Evolutionary conservation across 2,797 vertebrate species (phyloP), one percentile per base, ranked within the genome.

Genomic region (Australoheros facetus): DNA sequence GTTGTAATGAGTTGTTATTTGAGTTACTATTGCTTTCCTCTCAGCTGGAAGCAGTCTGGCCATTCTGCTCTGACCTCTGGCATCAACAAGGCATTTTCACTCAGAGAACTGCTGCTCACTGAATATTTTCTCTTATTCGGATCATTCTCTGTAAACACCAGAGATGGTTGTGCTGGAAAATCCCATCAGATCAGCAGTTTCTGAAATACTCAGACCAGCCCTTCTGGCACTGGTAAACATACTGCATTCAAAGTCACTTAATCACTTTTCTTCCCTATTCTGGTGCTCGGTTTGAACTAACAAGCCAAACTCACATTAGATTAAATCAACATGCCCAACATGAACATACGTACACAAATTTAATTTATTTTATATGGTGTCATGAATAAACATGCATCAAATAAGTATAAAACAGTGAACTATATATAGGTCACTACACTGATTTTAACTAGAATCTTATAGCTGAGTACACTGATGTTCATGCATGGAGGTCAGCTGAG

Each of bases 31-130:
- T 66, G 21, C 23, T 23, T 66, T 66, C 23, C 39, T 73, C 57
- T 80, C 55, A 75, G n/a, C 45, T 70, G 21, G 8, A 7, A 72
- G 19, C 57, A 78, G 26, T 71, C 32, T 72, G 71, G n/a, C 79
- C 85, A 77, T 88, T 91, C 23, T 80, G 73, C 57, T 86, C 73
- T 88, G 80, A 91, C 87, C 82, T 90, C 82, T 89, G 84, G 78
- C 87, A 87, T 82, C 82, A 89, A 85, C 77, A 82, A 87, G 75
- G 45, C 71, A 83, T 83, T 85, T 91, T 26, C 4, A 26, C 3
- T 23, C 9, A 64, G 17, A 28, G 39, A 19, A 19, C 62, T 6
- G 1, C 9, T 0, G 1, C 39, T 48, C 39, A 23, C 39, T 28
- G 23, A 14, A 48, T 66, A 8, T 66, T 66, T 42, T 42, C 39